A percentile compares a stretch with the other conserved stretches of the same genome.
Evolutionary conservation across 64 coral and sea anemone species (phyloP).

Genomic region (Pocillopora verrucosa): DNA sequence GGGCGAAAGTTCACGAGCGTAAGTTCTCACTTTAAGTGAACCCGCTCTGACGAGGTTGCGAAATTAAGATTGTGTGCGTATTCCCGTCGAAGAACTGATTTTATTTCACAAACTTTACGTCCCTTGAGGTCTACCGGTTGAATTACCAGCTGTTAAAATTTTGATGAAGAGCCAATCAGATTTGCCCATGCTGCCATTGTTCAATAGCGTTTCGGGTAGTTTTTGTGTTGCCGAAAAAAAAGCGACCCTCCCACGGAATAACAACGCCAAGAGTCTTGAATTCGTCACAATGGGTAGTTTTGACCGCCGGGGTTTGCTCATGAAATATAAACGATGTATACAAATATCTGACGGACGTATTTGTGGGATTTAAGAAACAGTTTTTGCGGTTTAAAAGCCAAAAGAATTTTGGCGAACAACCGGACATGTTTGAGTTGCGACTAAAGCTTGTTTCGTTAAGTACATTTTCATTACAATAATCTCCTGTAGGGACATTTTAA

Average conservation of each 20-base stretch:
- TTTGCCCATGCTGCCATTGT: not conserved
- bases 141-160: constrained; percentile 49
- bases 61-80: not conserved
- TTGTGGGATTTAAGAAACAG: not conserved
- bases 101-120: constrained; percentile 33
- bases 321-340: constrained; percentile 34
- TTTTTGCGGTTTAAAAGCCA: not conserved
- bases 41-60: not conserved
- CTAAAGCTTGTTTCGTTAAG: not conserved
- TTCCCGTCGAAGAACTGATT: not conserved
- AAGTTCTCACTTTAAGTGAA: not conserved
- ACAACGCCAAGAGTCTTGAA: constrained; percentile 19
- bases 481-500: constrained; percentile 4
- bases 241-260: constrained; percentile 13
- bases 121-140: constrained; percentile 41
- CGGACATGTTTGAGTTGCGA: not conserved
- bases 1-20: not conserved
- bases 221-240: constrained; percentile 6
- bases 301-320: not conserved
- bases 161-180: constrained; percentile 23
- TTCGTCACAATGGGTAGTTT: constrained; percentile 2
- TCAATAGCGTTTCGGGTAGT: constrained; percentile 36
- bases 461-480: constrained; percentile 18
- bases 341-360: not conserved
- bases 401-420: not conserved